Evolutionary conservation across 2,888 invertebrate species (phyloP).

Genomic region (Nephrotoma guestfalica): DNA sequence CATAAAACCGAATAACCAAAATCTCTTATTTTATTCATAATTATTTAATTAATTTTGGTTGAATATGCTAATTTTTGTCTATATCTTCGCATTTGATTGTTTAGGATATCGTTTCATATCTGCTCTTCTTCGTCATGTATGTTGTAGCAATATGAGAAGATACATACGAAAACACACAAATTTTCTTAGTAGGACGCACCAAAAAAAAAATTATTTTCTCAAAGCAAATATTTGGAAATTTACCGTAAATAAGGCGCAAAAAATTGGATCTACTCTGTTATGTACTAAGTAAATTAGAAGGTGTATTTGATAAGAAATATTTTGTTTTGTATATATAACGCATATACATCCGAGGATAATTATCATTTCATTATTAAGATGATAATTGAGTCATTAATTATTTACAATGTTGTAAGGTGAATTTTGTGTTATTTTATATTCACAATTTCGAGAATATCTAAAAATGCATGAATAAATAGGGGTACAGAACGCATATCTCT

Average conservation of each 20-base stretch:
- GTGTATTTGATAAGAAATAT: background rate
- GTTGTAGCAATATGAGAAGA: background rate
- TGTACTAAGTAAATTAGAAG: background rate
- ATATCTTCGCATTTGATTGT: background rate
- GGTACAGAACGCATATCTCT: background rate
- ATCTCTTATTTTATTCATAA: background rate
- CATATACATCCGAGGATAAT: background rate
- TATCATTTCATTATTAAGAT: background rate
- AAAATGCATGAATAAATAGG: background rate
- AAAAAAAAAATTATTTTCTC: background rate
- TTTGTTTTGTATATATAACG: background rate
- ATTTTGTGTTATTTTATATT: background rate
- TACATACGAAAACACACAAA: background rate
- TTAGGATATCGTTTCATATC: background rate
- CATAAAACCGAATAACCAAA: background rate
- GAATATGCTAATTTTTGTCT: background rate
- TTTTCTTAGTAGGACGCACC: background rate
- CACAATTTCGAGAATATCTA: too few relatives aligned
- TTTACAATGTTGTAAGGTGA: background rate
- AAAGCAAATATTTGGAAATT: background rate
- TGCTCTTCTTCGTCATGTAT: background rate
- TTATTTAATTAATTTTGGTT: background rate
- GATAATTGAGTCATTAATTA: background rate
- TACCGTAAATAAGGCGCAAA: background rate
- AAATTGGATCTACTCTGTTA: background rate